Percentiles rank a stretch among this genome's conserved stretches.
phyloP scores from a whole-genome alignment of 2,113 vertebrate species.

The Acanthochromis polyacanthus region DNA sequence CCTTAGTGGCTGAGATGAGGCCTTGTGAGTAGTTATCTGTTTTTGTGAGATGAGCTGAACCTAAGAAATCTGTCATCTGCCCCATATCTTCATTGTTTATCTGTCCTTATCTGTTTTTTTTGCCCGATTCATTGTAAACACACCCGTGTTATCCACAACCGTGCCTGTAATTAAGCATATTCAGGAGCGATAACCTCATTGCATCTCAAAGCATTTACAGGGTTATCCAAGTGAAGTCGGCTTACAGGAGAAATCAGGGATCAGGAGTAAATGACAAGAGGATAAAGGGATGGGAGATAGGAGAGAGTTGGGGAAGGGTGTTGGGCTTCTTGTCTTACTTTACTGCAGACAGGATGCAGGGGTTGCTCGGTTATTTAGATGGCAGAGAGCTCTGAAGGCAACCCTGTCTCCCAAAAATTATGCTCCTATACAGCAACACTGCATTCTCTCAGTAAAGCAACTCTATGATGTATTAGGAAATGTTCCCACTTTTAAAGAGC shows the following conservation, averaged over 20 bases:
- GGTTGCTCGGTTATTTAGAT: constrained; percentile 38
- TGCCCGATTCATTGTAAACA: constrained; percentile 54
- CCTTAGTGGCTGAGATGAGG: neutral
- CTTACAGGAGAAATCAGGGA: constrained; percentile 74
- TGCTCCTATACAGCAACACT: neutral
- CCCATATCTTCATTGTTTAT: constrained; percentile 56
- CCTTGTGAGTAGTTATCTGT: constrained; percentile 18
- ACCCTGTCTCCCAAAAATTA: neutral
- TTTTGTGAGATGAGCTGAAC: constrained; percentile 37
- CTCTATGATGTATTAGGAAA: too few species aligned
- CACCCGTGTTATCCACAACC: constrained; percentile 49
- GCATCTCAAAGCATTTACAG: constrained; percentile 60
- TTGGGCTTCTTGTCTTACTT: constrained; percentile 40
- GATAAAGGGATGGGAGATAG: constrained; percentile 70
- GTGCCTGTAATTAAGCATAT: constrained; percentile 74
- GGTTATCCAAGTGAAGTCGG: constrained; percentile 69
- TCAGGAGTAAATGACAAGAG: constrained; percentile 76
- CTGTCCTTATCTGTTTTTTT: constrained; percentile 52
- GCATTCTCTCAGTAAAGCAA: too few species aligned
- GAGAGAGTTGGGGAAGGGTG: constrained; percentile 23
- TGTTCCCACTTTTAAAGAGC: too few species aligned
- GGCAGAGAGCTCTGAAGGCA: constrained; percentile 30
- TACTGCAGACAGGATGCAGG: constrained; percentile 23
- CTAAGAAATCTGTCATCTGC: constrained; percentile 23
- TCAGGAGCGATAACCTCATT: constrained; percentile 62